phyloP scores from a whole-genome alignment of 1,140 invertebrate genomes.

The Octopus bimaculoides region DNA sequence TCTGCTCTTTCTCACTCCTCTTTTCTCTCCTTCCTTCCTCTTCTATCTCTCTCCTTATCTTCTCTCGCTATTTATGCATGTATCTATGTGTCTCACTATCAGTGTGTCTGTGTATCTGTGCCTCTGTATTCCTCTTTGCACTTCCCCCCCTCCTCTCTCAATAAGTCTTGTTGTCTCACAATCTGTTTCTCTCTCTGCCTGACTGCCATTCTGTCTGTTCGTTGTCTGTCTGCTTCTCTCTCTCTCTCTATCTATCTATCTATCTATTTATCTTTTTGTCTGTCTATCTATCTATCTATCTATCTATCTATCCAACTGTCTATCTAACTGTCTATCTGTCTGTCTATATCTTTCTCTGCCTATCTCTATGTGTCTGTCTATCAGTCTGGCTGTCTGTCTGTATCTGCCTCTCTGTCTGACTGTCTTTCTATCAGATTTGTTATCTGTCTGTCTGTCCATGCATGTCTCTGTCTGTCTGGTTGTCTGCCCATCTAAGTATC shows the following conservation, averaged over 20 bases:
- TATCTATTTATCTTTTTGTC: not conserved
- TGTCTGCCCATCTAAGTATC: no score
- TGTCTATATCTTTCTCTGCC: no score
- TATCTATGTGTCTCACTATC: not conserved
- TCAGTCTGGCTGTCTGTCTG: conserved; percentile 9
- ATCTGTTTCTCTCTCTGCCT: conserved; percentile 14
- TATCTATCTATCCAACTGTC: not conserved
- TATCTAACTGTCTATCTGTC: not conserved
- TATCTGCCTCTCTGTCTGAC: not conserved
- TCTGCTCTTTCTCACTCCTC: not conserved
- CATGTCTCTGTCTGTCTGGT: not conserved
- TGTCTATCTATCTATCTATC: not conserved
- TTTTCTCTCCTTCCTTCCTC: not conserved
- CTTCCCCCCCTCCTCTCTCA: not conserved
- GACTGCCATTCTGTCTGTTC: not conserved
- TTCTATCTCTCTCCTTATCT: not conserved
- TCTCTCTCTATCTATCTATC: no score
- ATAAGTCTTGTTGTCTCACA: not conserved
- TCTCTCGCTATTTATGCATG: not conserved
- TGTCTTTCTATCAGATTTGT: not conserved
- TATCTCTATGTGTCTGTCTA: not conserved
- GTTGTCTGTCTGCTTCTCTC: no score
- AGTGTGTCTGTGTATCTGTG: no score
- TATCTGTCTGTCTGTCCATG: not conserved
- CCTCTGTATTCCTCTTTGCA: not conserved